Conservation (phyloP, 1,140 invertebrate genomes). For the Hyposmocoma kahamanoa region DNA sequence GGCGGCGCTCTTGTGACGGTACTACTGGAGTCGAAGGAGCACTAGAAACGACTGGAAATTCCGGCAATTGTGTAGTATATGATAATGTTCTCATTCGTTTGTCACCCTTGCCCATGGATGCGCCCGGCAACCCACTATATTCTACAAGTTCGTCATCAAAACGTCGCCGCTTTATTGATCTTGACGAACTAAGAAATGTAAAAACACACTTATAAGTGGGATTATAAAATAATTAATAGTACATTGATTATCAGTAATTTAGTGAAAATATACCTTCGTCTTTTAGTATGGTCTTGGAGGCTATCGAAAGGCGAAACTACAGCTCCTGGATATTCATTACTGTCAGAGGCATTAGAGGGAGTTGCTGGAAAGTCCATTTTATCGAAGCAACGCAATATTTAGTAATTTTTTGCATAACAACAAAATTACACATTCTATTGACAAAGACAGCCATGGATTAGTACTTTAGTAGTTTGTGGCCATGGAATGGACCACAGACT, state of each 20-base stretch:
- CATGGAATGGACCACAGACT: too few species aligned
- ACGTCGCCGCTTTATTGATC: constrained; percentile 95
- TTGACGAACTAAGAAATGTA: constrained; percentile 80
- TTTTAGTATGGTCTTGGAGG: constrained; percentile 51
- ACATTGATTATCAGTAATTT: not conserved
- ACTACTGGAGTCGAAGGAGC: constrained; percentile 53
- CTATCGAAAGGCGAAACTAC: constrained; percentile 39
- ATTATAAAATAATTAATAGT: not conserved
- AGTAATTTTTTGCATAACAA: too few species aligned
- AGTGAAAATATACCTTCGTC: constrained; percentile 39
- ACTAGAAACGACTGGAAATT: constrained; percentile 63
- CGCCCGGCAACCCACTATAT: constrained; percentile 82
- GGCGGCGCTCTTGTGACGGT: constrained; percentile 42
- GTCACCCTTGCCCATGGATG: constrained; percentile 74
- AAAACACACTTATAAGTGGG: not conserved
- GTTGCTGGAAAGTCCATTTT: constrained; percentile 56
- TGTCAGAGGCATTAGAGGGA: constrained; percentile 58
- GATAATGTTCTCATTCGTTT: constrained; percentile 74
- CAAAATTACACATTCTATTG: too few species aligned
- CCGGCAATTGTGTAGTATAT: constrained; percentile 73
- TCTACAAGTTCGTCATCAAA: constrained; percentile 98
- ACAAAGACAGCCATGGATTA: too few species aligned
- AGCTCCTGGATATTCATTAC: constrained; percentile 53
- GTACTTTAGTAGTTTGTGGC: too few species aligned
- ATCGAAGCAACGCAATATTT: not conserved